These are phyloP conservation scores for Nebria brevicollis DNA, from an alignment of 2,888 invertebrate species.

Conservation along the genomic window DNA sequence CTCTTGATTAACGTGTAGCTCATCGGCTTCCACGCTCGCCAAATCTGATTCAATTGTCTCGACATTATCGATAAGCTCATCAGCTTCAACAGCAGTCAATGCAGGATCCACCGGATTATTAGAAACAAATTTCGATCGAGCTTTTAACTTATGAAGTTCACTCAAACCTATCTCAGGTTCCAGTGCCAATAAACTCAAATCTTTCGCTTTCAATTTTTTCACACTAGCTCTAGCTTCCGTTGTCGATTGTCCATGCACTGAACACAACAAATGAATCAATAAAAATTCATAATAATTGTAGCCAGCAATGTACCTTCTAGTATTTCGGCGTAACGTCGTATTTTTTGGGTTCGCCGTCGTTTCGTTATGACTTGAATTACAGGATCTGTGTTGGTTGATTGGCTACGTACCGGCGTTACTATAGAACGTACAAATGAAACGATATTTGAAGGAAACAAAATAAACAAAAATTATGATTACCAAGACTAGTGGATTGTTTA, in stretches of 20 bases:
- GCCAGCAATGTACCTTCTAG: conserved; percentile 69
- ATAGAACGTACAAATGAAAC: conserved; percentile 6
- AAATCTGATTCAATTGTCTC: conserved; percentile 10
- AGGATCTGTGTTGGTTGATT: conserved; percentile 56
- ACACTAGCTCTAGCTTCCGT: conserved; percentile 75
- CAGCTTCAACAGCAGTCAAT: conserved; percentile 34
- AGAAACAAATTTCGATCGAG: conserved; percentile 29
- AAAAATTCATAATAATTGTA: conserved; percentile 24
- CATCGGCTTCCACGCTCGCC: conserved; percentile 55
- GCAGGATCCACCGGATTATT: conserved; percentile 41
- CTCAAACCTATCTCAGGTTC: conserved; percentile 68
- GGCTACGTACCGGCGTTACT: conserved; percentile 49
- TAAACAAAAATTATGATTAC: conserved; percentile 49
- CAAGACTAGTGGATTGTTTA: conserved; percentile 55
- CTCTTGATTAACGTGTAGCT: conserved; percentile 63
- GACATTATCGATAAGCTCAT: conserved; percentile 38
- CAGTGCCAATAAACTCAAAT: conserved; percentile 73
- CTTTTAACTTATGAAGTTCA: conserved; percentile 69
- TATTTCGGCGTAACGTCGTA: conserved; percentile 73
- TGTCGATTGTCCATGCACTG: conserved; percentile 73
- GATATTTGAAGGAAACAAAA: not conserved
- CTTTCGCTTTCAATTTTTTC: conserved; percentile 72
- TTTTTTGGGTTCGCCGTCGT: conserved; percentile 53
- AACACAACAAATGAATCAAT: conserved; percentile 53
- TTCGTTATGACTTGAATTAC: conserved; percentile 51